Percentiles rank a stretch among this genome's conserved stretches.
phyloP scores from a whole-genome alignment of 92 coral and sea anemone genomes.

The Porites cylindrica region DNA sequence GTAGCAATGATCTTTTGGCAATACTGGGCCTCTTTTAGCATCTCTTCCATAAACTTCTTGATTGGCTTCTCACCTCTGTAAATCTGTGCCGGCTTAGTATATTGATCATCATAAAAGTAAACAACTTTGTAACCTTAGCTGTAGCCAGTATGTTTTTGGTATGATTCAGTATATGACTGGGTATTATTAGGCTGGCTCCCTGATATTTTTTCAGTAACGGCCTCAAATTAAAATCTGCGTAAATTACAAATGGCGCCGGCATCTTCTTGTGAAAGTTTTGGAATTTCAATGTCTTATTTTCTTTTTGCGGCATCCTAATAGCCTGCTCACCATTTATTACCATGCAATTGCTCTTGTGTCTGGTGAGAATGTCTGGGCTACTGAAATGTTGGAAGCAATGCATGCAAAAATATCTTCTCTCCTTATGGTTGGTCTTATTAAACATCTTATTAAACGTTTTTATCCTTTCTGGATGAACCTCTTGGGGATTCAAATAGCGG shows the following conservation, averaged over 20 bases:
- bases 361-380: not conserved
- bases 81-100: conserved; percentile 20
- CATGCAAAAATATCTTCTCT: not conserved
- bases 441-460: not conserved
- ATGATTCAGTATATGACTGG: too few relatives aligned
- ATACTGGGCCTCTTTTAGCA: too few relatives aligned
- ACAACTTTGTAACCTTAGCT: conserved; percentile 56
- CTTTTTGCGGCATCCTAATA: not conserved
- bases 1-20: too few relatives aligned
- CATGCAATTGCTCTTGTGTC: not conserved
- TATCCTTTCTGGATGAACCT: not conserved
- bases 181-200: too few relatives aligned
- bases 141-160: conserved; percentile 27
- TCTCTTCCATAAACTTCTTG: not conserved
- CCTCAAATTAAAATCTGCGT: too few relatives aligned
- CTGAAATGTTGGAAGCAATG: not conserved
- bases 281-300: not conserved
- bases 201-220: too few relatives aligned
- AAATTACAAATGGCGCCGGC: too few relatives aligned
- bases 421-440: too few relatives aligned
- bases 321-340: not conserved
- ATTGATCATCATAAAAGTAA: conserved; percentile 40
- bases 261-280: not conserved
- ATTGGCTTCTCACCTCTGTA: conserved; percentile 36
- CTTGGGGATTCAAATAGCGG: too few relatives aligned